Evolutionary conservation across 2,888 invertebrate genomes (phyloP), one percentile per base, ranked within the genome.

Genomic region (Acleris holmiana): DNA sequence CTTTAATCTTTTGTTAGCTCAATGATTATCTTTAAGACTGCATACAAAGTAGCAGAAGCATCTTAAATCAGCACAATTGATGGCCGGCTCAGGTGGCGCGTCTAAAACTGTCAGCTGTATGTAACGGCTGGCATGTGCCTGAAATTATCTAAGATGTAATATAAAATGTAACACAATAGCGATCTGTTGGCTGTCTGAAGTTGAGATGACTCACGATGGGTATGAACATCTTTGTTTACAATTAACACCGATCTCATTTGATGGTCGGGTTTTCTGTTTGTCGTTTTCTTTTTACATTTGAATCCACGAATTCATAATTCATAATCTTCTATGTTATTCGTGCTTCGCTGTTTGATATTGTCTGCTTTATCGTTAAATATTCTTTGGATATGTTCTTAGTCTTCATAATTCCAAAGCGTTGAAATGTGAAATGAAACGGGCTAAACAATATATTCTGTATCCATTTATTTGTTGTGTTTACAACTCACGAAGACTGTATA

Each of bases 381-480:
- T 35, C 35, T 35, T 35, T 13, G 35, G 13, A 35, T 35, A 29
- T 4, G 8, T 35, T 35, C 35, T 35, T 35, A 35, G 4, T 35
- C 3, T 35, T 1, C 13, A 13, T 13, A 35, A 13, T 35, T 35
- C 13, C 13, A 35, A 35, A 35, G 35, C 10, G 29, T 41, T 10
- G 41, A 5, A 41, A 41, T 41, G 10, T 35, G 35, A 35, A 44
- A 44, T 17, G 2, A n/a, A 44, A 17, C 15, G 17, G 4, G 17
- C 17, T 35, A 40, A 47, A 63, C 51, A 46, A 40, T 40, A 25
- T 48, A 25, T 46, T 29, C 17, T 19, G 46, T 72, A 69, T 65
- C 76, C 79, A 83, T 85, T 84, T 85, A 85, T 85, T 83, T 47
- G 82, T 76, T 72, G 79, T 76, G 79, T 85, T 86, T 86, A 87